Evolutionary conservation across 2,797 vertebrate genomes (phyloP).

Genomic region (Vespertilio murinus): DNA sequence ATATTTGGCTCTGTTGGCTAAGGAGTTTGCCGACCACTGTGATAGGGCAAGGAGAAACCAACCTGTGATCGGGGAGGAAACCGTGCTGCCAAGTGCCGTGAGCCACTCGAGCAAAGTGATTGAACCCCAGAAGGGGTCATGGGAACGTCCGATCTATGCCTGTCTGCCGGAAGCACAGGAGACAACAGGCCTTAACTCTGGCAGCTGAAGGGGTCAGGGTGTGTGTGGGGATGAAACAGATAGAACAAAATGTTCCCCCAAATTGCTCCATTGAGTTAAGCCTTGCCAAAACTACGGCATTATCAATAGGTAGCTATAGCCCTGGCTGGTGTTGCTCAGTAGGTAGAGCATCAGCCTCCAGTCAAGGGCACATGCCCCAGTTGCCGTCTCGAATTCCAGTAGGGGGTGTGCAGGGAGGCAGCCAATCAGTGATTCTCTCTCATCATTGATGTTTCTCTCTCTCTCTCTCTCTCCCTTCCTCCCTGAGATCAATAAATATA

Average conservation of each 20-base stretch:
- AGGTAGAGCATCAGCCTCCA: too few species aligned
- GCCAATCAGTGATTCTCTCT: too few species aligned
- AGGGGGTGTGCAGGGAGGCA: too few species aligned
- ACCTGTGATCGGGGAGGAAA: neutral
- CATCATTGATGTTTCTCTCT: too few species aligned
- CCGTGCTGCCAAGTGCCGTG: neutral
- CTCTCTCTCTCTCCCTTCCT: too few species aligned
- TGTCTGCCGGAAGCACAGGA: neutral
- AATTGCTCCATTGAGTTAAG: neutral
- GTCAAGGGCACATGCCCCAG: too few species aligned
- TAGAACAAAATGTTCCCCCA: neutral
- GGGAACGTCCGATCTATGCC: neutral
- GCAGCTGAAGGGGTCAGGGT: neutral
- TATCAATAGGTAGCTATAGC: neutral
- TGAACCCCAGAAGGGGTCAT: neutral
- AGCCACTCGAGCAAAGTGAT: neutral
- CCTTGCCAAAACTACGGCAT: neutral
- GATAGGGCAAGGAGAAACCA: too few species aligned
- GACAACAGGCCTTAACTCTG: neutral
- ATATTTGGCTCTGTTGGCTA: too few species aligned
- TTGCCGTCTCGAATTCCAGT: too few species aligned
- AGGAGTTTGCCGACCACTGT: too few species aligned
- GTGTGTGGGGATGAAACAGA: neutral
- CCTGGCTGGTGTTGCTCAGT: too few species aligned
- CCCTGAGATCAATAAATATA: too few species aligned